Base-by-base conservation (phyloP, 2,888 invertebrate species). In the Zygothrica quintamaculata region DNA sequence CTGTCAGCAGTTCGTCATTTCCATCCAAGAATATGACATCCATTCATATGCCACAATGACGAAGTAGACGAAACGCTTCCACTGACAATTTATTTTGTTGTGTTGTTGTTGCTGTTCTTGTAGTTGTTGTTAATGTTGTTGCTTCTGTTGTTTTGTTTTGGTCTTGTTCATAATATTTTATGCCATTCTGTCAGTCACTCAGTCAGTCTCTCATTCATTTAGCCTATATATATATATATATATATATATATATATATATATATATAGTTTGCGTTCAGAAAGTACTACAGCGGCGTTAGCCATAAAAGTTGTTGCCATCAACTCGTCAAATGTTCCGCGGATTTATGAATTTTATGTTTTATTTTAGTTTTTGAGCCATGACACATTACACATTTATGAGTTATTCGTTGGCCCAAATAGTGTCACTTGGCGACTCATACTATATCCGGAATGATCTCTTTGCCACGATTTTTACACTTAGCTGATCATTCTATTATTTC, bases 1-100 rank as follows among this genome's bases (percentile, higher is more conserved):
- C 90, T 90, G 90, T 91, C 90, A 90, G 90, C 91, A 90, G 90
- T 90, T 90, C 90, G 90, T 90, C 90, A 91, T 90, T 74, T 76
- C 65, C 71, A 75, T 65, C 61, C 71, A 65, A 71, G 85, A 88
- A 88, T 88, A 88, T 88, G 86, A 87, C 86, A 84, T 79, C 73
- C 85, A 73, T 82, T 87, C 82, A 84, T 84, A 59, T 55, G 87
- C 55, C 81, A 64, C 44, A 68, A 59, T 87, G 87, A 74, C 72
- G 74, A 84, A 65, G 61, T 67, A 71, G 66, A 65, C 82, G 73
- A 67, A 62, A 73, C 77, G 77, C 74, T 53, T 73, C 66, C 59
- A 40, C 67, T 60, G 64, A 65, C 61, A 56, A 67, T 57, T 60
- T 59, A 55, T 47, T 36, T 56, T 33, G 33, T 33, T 42, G 8